These are phyloP conservation scores for Callipepla californica DNA, from an alignment of 2,113 vertebrate genomes.

Conservation along the genomic window DNA sequence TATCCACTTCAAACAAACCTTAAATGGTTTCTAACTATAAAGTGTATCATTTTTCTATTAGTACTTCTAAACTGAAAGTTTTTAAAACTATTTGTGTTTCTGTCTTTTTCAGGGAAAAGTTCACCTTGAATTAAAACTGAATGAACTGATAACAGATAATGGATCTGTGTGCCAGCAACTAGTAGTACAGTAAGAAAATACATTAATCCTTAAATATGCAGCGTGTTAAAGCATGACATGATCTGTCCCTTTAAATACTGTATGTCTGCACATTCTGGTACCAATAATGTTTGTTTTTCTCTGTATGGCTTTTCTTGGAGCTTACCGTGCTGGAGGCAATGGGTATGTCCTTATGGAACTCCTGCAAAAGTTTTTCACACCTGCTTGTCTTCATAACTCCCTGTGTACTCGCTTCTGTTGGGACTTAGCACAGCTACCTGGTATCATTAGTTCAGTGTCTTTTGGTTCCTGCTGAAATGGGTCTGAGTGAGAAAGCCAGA, in stretches of 20 bases:
- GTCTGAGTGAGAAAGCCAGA: background rate
- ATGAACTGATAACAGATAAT: constrained; percentile 96
- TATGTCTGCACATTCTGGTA: background rate
- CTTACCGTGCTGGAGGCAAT: background rate
- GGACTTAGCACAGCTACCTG: background rate
- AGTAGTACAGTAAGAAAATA: constrained; percentile 89
- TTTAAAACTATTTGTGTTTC: constrained; percentile 28
- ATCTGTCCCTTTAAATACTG: background rate
- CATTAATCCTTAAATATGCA: background rate
- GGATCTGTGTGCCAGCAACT: constrained; percentile 93
- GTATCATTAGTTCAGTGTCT: background rate
- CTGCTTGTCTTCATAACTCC: background rate
- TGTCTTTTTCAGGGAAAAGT: constrained; percentile 90
- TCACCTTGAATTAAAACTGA: constrained; percentile 95
- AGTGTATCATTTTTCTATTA: background rate
- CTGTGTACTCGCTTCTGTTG: background rate
- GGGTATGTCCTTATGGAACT: background rate
- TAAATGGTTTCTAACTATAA: background rate
- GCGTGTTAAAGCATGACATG: background rate
- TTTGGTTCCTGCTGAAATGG: background rate
- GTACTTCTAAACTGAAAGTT: background rate
- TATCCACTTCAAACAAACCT: background rate
- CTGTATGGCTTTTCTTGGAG: background rate
- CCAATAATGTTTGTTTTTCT: background rate
- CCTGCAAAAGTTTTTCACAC: background rate